phyloP scores from a whole-genome alignment of 2,113 vertebrate genomes.

The Ramphastos sulfuratus region DNA sequence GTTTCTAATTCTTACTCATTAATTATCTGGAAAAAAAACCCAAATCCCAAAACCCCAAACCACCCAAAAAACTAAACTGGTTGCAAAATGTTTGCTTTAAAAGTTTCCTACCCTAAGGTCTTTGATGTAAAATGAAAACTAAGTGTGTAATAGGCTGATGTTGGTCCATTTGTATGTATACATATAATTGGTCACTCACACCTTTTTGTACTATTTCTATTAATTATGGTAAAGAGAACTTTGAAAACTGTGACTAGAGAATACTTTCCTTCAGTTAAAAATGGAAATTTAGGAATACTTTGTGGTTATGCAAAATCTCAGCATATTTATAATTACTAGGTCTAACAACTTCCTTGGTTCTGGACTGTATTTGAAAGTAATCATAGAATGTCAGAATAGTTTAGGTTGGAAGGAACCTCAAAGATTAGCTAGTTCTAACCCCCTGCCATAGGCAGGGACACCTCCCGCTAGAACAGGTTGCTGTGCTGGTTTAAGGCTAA shows the following conservation, averaged over 20 bases:
- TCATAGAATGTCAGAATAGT: too few relatives aligned
- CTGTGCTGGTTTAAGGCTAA: too few relatives aligned
- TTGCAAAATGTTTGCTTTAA: background rate
- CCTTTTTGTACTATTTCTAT: background rate
- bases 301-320: background rate
- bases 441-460: too few relatives aligned
- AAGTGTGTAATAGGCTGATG: background rate
- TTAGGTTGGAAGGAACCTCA: too few relatives aligned
- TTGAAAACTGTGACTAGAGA: background rate
- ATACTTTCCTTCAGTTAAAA: background rate
- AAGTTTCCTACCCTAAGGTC: background rate
- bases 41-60: too few relatives aligned
- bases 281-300: background rate
- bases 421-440: too few relatives aligned
- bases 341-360: background rate
- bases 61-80: background rate
- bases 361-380: background rate
- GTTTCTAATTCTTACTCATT: background rate
- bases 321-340: background rate
- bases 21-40: background rate
- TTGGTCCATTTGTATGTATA: background rate
- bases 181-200: background rate
- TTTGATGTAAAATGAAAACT: background rate
- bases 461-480: too few relatives aligned
- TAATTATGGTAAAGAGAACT: background rate